Evolutionary conservation across 2,888 invertebrate species (phyloP).

Genomic region (Andrena bicolor): DNA sequence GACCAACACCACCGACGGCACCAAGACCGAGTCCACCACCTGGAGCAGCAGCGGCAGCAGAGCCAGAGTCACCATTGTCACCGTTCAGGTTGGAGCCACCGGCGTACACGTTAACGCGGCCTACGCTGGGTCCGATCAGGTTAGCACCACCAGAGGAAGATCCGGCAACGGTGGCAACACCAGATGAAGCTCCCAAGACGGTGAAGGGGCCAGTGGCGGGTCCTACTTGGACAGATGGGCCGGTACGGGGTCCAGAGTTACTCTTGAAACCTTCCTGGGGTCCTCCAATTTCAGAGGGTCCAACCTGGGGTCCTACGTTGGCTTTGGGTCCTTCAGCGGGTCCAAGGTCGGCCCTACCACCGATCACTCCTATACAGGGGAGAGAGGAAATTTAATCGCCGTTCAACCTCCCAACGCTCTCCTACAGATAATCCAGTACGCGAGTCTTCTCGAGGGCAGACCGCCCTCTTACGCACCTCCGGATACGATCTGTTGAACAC

Average conservation of each 20-base stretch:
- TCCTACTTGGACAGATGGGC: slow-evolving; percentile 83
- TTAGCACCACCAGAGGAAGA: slow-evolving; percentile 83
- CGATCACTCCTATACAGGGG: slow-evolving; percentile 78
- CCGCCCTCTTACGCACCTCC: slow-evolving; percentile 77
- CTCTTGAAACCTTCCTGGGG: slow-evolving; percentile 84
- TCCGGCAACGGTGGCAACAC: slow-evolving; percentile 84
- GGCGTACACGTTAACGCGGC: slow-evolving; percentile 83
- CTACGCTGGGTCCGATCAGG: slow-evolving; percentile 84
- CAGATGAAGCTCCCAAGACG: slow-evolving; percentile 82
- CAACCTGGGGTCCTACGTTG: slow-evolving; percentile 83
- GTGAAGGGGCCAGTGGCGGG: slow-evolving; percentile 84
- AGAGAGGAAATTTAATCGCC: slow-evolving; percentile 1
- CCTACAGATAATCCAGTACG: too few species aligned
- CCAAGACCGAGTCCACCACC: slow-evolving; percentile 58
- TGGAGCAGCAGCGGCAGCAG: slow-evolving; percentile 83
- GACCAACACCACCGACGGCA: slow-evolving; percentile 49
- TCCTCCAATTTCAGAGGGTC: slow-evolving; percentile 83
- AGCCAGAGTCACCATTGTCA: slow-evolving; percentile 84
- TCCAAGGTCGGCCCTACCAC: slow-evolving; percentile 84
- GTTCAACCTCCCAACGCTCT: not conserved
- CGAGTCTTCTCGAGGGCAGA: not conserved
- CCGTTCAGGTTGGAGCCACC: slow-evolving; percentile 84
- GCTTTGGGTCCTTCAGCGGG: slow-evolving; percentile 84
- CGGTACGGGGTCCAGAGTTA: slow-evolving; percentile 84
- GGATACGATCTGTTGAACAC: slow-evolving; percentile 84